phyloP scores from a whole-genome alignment of 2,797 vertebrate species.

The Loris lydekkerianus region DNA sequence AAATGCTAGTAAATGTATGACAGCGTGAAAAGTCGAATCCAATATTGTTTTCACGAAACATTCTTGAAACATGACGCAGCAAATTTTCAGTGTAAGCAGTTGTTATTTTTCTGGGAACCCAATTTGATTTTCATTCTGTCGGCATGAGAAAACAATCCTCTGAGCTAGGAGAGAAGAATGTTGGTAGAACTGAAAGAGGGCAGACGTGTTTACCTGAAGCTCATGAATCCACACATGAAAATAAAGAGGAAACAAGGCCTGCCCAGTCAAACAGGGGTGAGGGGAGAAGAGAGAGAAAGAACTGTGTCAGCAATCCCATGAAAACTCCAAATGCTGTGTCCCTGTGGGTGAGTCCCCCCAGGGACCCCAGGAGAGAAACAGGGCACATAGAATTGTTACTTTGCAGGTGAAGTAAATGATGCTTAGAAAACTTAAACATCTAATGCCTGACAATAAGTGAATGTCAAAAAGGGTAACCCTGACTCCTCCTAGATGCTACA shows the following conservation, averaged over 20 bases:
- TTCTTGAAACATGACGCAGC: background rate
- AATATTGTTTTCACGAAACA: background rate
- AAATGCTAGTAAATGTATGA: background rate
- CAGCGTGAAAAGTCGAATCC: background rate
- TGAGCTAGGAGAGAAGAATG: background rate
- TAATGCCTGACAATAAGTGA: background rate
- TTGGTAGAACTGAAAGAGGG: background rate
- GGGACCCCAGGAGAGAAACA: background rate
- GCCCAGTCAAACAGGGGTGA: background rate
- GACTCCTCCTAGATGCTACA: background rate
- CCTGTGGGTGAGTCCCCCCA: background rate
- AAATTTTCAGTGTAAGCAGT: background rate
- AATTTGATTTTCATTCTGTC: conserved; percentile 22
- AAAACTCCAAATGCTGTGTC: background rate
- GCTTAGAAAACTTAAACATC: background rate
- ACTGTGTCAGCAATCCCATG: background rate
- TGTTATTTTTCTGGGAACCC: background rate
- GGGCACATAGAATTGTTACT: background rate
- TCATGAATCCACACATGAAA: background rate
- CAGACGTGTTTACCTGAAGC: background rate
- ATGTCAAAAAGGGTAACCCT: conserved; percentile 1
- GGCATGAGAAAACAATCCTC: conserved; percentile 17
- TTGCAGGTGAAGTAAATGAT: conserved; percentile 4
- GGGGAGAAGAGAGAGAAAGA: background rate
- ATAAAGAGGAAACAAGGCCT: background rate